Conservation (phyloP, 2,888 invertebrate species). For the Orchesella flavescens region DNA sequence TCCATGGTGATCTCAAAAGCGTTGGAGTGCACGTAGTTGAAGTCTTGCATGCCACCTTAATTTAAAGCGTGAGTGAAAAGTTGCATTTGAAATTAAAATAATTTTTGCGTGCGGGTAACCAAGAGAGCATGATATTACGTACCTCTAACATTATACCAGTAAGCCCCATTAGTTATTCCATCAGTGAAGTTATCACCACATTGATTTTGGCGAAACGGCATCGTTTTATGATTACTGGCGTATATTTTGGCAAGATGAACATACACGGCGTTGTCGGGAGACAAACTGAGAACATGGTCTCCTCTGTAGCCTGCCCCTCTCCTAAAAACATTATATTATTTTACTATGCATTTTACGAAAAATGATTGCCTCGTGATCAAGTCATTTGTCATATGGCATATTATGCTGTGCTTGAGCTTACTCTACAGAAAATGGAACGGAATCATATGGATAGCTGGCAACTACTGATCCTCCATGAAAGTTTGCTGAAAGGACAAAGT, state of each 20-base stretch:
- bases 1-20: conserved; percentile 98
- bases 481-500: conserved; percentile 94
- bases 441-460: conserved; percentile 96
- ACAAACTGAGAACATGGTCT: conserved; percentile 81
- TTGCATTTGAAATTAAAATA: background rate
- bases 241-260: conserved; percentile 85
- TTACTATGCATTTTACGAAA: too few species aligned
- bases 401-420: conserved; percentile 31
- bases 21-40: conserved; percentile 95
- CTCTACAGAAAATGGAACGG: conserved; percentile 63
- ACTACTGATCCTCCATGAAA: conserved; percentile 97
- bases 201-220: conserved; percentile 82
- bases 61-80: conserved; percentile 68
- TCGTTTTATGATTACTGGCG: conserved; percentile 83
- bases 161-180: conserved; percentile 93
- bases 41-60: conserved; percentile 97
- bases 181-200: conserved; percentile 84
- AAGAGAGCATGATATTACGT: conserved; percentile 26
- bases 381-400: too few species aligned
- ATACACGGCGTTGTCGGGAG: conserved; percentile 89
- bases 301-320: conserved; percentile 75
- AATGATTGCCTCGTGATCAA: too few species aligned
- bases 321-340: conserved; percentile 74
- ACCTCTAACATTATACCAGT: conserved; percentile 91
- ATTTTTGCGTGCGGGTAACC: background rate